Conservation (phyloP, 2,797 vertebrate genomes). For the Coilia nasus region DNA sequence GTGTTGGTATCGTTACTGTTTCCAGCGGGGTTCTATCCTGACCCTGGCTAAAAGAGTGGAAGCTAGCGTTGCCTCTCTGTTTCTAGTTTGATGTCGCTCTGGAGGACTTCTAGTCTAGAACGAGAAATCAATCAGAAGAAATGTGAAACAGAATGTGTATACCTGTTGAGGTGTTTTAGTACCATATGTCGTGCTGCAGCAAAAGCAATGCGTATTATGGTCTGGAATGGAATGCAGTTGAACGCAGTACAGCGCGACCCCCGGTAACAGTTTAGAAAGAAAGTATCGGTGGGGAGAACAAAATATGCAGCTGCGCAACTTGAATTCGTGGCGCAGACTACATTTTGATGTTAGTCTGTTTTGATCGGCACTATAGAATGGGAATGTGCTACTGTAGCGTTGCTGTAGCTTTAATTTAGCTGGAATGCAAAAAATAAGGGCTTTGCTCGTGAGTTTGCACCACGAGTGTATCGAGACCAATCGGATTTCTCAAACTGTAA, state of each 20-base stretch:
- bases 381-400: neutral
- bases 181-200: neutral
- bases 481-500: neutral
- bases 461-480: neutral
- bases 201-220: neutral
- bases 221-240: neutral
- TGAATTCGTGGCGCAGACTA: conserved; percentile 5
- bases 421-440: neutral
- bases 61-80: neutral
- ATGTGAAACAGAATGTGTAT: neutral
- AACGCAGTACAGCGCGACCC: neutral
- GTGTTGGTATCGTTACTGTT: neutral
- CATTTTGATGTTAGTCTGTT: neutral
- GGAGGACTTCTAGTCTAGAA: neutral
- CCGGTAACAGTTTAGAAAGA: conserved; percentile 29
- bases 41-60: neutral
- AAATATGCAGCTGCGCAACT: conserved; percentile 34
- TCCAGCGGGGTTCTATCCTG: neutral
- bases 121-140: neutral
- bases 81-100: neutral
- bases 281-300: conserved; percentile 11
- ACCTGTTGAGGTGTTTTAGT: neutral
- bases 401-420: neutral
- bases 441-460: neutral
- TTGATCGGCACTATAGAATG: neutral